Conservation (phyloP, 2,113 vertebrate species). For the Nymphicus hollandicus region DNA sequence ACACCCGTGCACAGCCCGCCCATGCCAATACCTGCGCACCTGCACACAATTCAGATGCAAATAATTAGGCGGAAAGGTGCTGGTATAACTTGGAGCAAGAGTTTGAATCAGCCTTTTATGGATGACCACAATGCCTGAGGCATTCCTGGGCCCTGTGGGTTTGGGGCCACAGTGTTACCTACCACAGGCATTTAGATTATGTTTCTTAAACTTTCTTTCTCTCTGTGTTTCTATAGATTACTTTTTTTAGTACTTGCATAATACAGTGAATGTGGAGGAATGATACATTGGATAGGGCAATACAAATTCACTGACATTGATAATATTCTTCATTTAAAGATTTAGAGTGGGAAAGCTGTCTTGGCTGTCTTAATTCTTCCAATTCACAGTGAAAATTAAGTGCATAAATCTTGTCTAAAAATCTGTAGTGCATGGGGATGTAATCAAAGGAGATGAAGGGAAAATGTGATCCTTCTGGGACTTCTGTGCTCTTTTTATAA, state of each 20-base stretch:
- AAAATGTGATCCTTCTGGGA: not conserved
- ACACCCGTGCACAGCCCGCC: too few relatives aligned
- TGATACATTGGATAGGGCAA: not conserved
- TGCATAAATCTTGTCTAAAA: not conserved
- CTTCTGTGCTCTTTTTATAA: not conserved
- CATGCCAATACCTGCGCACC: not conserved
- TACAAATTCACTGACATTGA: not conserved
- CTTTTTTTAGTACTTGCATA: not conserved
- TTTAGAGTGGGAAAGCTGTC: not conserved
- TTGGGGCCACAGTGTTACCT: not conserved
- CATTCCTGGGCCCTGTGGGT: not conserved
- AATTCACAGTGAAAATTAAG: not conserved
- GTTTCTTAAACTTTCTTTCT: not conserved
- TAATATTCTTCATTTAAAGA: not conserved
- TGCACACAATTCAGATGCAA: not conserved
- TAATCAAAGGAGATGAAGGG: not conserved
- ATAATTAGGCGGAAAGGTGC: not conserved
- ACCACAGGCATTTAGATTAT: not conserved
- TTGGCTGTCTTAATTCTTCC: not conserved
- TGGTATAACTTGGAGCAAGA: not conserved
- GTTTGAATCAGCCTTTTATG: not conserved
- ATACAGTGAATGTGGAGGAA: not conserved
- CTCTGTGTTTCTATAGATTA: not conserved
- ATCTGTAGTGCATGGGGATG: too few relatives aligned
- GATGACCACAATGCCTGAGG: fast-evolving